Conservation (phyloP, 2,113 vertebrate genomes). For the Cavia porcellus region DNA sequence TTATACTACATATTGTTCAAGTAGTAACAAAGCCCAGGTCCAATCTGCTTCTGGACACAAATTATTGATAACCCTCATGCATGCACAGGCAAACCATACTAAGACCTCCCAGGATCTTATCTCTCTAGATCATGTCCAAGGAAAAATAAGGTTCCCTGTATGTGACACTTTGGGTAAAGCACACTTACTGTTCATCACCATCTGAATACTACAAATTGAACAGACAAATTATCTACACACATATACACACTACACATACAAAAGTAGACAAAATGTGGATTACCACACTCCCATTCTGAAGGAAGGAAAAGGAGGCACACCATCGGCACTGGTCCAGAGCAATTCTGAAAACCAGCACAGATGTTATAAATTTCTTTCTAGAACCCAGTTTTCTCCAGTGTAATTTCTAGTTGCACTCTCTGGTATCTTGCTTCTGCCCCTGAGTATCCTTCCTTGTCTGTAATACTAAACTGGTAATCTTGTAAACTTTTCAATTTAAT, state of each 20-base stretch:
- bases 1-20: neutral
- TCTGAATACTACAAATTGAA: neutral
- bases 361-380: neutral
- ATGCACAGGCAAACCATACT: neutral
- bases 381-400: neutral
- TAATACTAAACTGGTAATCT: neutral
- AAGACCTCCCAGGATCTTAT: neutral
- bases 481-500: neutral
- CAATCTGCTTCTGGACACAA: neutral
- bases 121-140: neutral
- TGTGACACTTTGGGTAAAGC: neutral
- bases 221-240: neutral
- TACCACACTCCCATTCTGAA: neutral
- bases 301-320: neutral
- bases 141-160: neutral
- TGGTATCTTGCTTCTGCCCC: neutral
- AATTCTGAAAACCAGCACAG: fast-evolving
- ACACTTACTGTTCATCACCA: neutral
- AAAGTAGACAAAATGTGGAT: neutral
- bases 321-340: neutral
- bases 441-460: neutral
- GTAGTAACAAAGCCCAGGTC: neutral
- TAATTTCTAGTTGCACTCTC: neutral
- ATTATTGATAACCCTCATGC: neutral
- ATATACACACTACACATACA: neutral